Evolutionary conservation across 1,140 invertebrate genomes (phyloP), one percentile per base, ranked within the genome.

Genomic region (Halictus rubicundus): DNA sequence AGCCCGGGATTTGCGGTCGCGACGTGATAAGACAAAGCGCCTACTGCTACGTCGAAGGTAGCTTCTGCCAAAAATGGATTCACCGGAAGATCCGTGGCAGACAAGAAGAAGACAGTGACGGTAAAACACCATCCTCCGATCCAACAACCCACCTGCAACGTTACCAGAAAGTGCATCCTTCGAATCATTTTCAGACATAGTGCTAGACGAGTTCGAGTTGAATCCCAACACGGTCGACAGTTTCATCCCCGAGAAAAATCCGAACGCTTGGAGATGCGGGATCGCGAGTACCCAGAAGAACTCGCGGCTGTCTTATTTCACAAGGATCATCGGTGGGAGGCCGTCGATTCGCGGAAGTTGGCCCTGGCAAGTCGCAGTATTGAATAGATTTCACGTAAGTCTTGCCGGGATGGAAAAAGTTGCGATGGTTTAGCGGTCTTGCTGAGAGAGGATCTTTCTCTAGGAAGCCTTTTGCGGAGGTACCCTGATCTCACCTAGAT

Each of bases 291-390:
- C 66, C 37, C 86, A 85, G 16, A 92, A 90, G 81, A 87, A 87
- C 79, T 89, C 89, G 7, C 89, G 87, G 65, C 78, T 92, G 0
- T 90, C 91, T 0, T 92, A 92, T 66, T 90, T 90, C 14, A 91
- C 86, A 52, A 95, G 96, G 82, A 98, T 99, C 42, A 97, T 99
- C 63, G 98, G 98, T 0, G 98, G 98, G 0, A 93, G 95, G 63
- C 96, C 97, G 68, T 94, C 97, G 0, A 91, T 93, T 7, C 95
- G 95, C 80, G 96, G 97, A 14, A 96, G 96, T 87, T 99, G 98
- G 98, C 97, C 97, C 0, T 99, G 98, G 98, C 96, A 98, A 94
- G 97, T 98, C 23, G 97, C 97, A 57, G 95, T 99, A 23, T 93
- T 98, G 37, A 98, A 98, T 91, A 94, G 95, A 89, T 96, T 95